A percentile compares a stretch with the other conserved stretches of the same genome.
phyloP scores from a whole-genome alignment of 2,113 vertebrate genomes.

The Megaceryle torquata region DNA sequence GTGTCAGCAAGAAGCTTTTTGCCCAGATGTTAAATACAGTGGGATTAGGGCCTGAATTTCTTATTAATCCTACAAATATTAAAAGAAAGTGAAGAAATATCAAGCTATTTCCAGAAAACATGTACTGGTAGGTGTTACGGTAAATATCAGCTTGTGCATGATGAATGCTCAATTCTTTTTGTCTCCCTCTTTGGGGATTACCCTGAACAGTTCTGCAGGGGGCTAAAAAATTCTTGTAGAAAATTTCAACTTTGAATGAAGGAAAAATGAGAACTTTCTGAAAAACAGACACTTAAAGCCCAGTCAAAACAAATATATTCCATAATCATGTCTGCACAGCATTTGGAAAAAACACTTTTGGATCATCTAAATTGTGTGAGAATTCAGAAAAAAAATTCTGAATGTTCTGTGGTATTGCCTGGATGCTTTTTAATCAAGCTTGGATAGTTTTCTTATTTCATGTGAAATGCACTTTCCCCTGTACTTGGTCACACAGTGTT shows the following conservation, averaged over 20 bases:
- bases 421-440: background rate
- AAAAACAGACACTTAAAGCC: background rate
- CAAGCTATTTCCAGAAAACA: background rate
- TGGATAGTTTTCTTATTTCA: background rate
- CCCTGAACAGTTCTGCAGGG: background rate
- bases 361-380: background rate
- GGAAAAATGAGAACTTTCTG: background rate
- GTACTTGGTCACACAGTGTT: background rate
- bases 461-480: background rate
- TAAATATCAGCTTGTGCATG: background rate
- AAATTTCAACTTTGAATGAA: background rate
- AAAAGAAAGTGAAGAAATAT: slow-evolving; percentile 12
- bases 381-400: background rate
- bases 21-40: background rate
- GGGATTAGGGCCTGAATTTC: slow-evolving; percentile 2
- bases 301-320: background rate
- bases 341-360: background rate
- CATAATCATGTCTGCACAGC: background rate
- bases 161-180: background rate
- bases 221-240: background rate
- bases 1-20: background rate
- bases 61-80: slow-evolving; percentile 9
- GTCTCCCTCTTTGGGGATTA: background rate
- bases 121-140: background rate
- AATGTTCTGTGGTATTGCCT: background rate